These are phyloP conservation scores for Lichenostomus cassidix DNA, from an alignment of 2,113 vertebrate species.

Conservation along the genomic window DNA sequence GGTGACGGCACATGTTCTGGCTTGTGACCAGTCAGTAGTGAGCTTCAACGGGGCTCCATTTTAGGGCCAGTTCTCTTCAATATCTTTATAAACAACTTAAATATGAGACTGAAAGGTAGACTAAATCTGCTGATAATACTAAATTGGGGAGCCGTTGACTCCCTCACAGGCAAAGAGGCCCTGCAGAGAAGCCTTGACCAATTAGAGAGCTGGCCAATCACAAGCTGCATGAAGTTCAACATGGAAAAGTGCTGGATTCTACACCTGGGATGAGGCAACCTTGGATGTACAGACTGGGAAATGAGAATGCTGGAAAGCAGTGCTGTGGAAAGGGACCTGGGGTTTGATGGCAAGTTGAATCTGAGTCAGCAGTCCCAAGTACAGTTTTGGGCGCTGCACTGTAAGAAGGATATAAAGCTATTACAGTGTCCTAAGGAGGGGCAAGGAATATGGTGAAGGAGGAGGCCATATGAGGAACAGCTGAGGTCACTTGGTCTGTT, in stretches of 20 bases:
- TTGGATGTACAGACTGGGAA: not conserved
- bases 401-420: not conserved
- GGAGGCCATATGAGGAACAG: rapidly evolving
- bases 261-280: not conserved
- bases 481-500: not conserved
- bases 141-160: not conserved
- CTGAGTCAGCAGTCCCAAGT: not conserved
- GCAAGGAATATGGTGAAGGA: not conserved
- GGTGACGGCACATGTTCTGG: not conserved
- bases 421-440: not conserved
- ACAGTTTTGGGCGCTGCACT: not conserved
- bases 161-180: not conserved
- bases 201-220: not conserved
- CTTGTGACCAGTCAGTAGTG: not conserved
- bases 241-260: not conserved
- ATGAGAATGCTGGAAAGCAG: not conserved
- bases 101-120: not conserved
- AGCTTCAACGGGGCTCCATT: not conserved
- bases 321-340: not conserved
- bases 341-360: not conserved
- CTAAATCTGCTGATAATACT: not conserved
- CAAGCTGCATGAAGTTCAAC: not conserved
- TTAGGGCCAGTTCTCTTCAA: not conserved
- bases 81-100: not conserved
- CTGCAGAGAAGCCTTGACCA: not conserved